phyloP scores from a whole-genome alignment of 2,113 vertebrate species.

The Oreochromis aureus region DNA sequence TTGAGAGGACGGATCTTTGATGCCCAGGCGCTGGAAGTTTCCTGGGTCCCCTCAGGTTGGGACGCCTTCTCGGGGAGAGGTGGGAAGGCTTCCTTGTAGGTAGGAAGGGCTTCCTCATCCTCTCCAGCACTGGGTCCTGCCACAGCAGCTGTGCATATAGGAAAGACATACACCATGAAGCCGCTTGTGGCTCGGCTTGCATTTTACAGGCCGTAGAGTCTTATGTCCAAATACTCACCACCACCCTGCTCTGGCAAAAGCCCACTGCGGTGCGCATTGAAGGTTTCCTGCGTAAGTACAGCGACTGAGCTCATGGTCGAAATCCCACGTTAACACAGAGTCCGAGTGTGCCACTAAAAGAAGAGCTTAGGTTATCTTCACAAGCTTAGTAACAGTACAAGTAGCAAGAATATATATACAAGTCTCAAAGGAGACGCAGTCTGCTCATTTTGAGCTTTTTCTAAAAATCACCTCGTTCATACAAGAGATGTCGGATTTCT shows the following conservation, averaged over 20 bases:
- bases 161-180: neutral
- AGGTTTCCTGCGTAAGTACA: slow-evolving; percentile 99
- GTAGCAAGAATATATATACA: neutral
- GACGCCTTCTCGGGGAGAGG: slow-evolving; percentile 94
- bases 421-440: neutral
- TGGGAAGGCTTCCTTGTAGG: slow-evolving; percentile 98
- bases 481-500: neutral
- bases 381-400: neutral
- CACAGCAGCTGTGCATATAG: slow-evolving; percentile 39
- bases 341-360: slow-evolving; percentile 90
- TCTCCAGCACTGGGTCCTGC: slow-evolving; percentile 81
- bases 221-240: slow-evolving; percentile 51
- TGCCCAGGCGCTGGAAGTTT: slow-evolving; percentile 88
- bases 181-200: neutral
- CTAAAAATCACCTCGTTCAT: neutral
- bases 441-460: neutral
- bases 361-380: neutral
- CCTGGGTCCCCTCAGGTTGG: slow-evolving; percentile 83
- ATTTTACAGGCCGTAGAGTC: neutral
- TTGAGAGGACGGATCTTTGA: slow-evolving; percentile 92
- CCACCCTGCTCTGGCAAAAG: slow-evolving; percentile 87
- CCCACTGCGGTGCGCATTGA: slow-evolving; percentile 96
- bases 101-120: slow-evolving; percentile 94
- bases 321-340: slow-evolving; percentile 86
- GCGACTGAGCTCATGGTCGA: slow-evolving; percentile 99